These are phyloP conservation scores for Plecotus auritus DNA, from an alignment of 2,113 vertebrate genomes.

Conservation along the genomic window DNA sequence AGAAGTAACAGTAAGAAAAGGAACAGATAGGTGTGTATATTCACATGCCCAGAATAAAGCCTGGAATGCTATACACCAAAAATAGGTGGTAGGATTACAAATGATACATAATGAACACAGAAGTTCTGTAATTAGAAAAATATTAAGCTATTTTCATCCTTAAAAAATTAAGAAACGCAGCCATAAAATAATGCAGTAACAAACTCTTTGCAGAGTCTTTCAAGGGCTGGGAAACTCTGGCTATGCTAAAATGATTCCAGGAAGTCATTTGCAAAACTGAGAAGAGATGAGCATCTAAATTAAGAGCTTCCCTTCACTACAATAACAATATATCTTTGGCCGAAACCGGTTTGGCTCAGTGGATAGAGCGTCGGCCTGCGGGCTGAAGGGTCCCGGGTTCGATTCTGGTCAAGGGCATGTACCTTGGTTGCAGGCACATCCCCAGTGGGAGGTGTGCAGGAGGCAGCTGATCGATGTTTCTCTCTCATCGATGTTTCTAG, in stretches of 20 bases:
- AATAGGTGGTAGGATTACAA: neutral
- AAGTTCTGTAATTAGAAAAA: constrained; percentile 25
- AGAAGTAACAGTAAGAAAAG: neutral
- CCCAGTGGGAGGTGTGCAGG: no score
- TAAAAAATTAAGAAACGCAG: constrained; percentile 25
- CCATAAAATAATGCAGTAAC: constrained; percentile 15
- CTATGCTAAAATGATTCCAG: constrained; percentile 30
- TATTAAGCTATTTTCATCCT: constrained; percentile 14
- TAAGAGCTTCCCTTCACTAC: constrained; percentile 39
- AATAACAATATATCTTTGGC: constrained; percentile 34
- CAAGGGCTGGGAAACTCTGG: constrained; percentile 26
- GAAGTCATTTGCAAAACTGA: constrained; percentile 54
- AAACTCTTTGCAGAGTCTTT: constrained; percentile 1
- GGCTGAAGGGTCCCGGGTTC: no score
- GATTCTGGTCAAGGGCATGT: no score
- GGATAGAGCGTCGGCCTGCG: no score
- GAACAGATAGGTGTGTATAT: neutral
- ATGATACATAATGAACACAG: neutral
- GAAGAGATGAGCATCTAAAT: constrained; percentile 53
- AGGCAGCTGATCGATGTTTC: no score
- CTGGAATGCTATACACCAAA: neutral
- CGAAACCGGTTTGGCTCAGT: no score
- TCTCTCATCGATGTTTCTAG: no score
- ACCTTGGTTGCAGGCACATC: no score
- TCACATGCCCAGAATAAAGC: neutral